Base-by-base conservation (phyloP, 2,797 vertebrate genomes). In the Notoglanidium macrostoma region DNA sequence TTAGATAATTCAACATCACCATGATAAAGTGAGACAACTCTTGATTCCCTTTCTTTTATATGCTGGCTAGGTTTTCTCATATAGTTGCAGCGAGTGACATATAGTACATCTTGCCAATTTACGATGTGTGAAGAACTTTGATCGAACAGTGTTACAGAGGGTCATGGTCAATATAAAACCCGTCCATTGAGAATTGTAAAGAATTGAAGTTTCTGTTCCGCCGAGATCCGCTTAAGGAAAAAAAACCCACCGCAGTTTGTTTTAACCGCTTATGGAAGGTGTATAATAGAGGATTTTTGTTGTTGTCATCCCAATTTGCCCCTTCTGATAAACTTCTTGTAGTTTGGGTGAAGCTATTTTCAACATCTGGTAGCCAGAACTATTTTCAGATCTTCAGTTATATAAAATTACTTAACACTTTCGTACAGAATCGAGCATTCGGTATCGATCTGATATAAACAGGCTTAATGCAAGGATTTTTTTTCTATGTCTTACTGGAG, bases 91-190 rank as follows among this genome's bases (percentile, higher is more conserved):
- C 29, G 5, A 57, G 19, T 80, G 78, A 63, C 23, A 46, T 17
- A n/a, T 17, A 63, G 57, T 63, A 81, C 78, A 46, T 46, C 57
- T 81, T 81, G 23, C 26, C 80, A 82, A 65, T 82, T 82, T 67
- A 65, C 0, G 40, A 72, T 57, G 54, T 51, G 86, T 89, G 32
- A 81, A 83, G 51, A 21, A 59, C 51, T 73, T 55, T 68, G 80
- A 84, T 76, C 54, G 73, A 65, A 44, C 74, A 57, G 83, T 44
- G 74, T 73, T 84, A 23, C 77, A 79, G 59, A 70, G 80, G 84
- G 85, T 81, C 84, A 88, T 8, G 85, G 88, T 76, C 79, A 78
- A 78, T 78, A 72, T 26, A 84, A 76, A 78, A 80, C 17, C 15
- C 32, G 44, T 49, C 61, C 54, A 83, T 59, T 68, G 44, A 65